Base-by-base conservation (phyloP, 1,140 invertebrate genomes). In the Archegozetes longisetosus region DNA sequence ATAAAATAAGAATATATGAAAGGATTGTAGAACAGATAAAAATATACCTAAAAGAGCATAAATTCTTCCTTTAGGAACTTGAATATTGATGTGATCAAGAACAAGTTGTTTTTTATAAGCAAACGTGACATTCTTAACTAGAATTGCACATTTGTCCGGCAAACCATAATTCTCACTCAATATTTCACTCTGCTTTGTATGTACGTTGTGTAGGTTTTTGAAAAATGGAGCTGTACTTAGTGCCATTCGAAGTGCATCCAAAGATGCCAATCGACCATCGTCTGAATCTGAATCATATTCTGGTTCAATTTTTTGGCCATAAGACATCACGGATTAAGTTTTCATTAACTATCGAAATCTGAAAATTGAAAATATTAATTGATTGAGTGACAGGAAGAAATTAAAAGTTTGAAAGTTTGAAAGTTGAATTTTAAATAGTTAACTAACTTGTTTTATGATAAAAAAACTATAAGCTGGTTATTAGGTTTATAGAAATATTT, bases 61-160 rank as follows among this genome's bases (percentile, higher is more conserved):
- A 26, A 66, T 66, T 23, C 51, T 40, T 0, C 64, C 65, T 51
- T 66, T 53, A 1, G 64, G 64, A 17, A 66, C 57, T 22, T 55
- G 60, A 14, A 66, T 17, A 28, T 65, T 60, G 22, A 66, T 52
- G 2, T 46, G 17, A 28, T 56, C 51, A 2, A 66, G 55, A 52
- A 64, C 54, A 22, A 51, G 28, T n/a, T 17, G n/a, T 22, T 63
- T 32, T 48, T 46, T 49, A 46, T 24, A 27, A 28, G n/a, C 12
- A 27, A 22, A 25, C 4, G 9, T 6, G 49, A 51, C n/a, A 51
- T 25, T 22, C 4, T 58, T 47, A 23, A 53, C 25, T 12, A 25
- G 14, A 32, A 58, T 58, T 17, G 57, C 57, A 53, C 57, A 58
- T 46, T 58, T 58, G n/a, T 46, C 49, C 9, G 57, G 57, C 23